phyloP scores from a whole-genome alignment of 92 coral and sea anemone genomes.

The Phymanthus crucifer region DNA sequence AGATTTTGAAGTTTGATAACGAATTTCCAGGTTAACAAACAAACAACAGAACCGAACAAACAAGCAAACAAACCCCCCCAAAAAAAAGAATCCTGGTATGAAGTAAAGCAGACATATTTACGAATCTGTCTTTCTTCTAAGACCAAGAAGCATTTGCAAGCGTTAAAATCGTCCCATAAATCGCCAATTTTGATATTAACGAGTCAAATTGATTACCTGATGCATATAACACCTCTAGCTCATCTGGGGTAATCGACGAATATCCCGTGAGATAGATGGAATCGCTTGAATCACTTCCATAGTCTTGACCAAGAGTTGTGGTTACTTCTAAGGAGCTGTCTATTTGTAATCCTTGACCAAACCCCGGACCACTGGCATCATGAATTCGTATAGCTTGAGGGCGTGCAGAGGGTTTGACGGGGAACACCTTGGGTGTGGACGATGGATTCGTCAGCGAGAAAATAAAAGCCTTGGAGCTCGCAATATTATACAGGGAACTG shows the following conservation, averaged over 20 bases:
- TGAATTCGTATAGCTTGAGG: constrained; percentile 28
- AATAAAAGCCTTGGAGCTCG: constrained; percentile 52
- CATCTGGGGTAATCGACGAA: constrained; percentile 29
- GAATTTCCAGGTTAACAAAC: too few species aligned
- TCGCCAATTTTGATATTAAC: background rate
- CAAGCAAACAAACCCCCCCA: too few species aligned
- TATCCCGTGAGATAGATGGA: constrained; percentile 22
- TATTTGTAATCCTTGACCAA: constrained; percentile 17
- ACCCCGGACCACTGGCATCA: constrained; percentile 29
- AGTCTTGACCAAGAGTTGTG: constrained; percentile 28
- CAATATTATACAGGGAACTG: background rate
- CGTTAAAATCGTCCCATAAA: background rate
- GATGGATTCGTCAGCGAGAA: constrained; percentile 33
- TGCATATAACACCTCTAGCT: constrained; percentile 38
- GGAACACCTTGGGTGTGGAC: constrained; percentile 3
- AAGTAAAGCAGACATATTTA: too few species aligned
- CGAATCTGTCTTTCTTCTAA: too few species aligned
- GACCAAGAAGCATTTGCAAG: background rate
- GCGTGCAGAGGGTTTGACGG: constrained; percentile 12
- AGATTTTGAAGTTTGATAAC: too few species aligned
- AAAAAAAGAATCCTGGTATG: too few species aligned
- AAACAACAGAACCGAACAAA: too few species aligned
- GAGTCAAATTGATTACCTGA: constrained; percentile 16
- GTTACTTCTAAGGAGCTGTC: background rate
- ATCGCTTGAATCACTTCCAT: constrained; percentile 18